Conservation (phyloP, 1,140 invertebrate species). For the Reticulitermes speratus region DNA sequence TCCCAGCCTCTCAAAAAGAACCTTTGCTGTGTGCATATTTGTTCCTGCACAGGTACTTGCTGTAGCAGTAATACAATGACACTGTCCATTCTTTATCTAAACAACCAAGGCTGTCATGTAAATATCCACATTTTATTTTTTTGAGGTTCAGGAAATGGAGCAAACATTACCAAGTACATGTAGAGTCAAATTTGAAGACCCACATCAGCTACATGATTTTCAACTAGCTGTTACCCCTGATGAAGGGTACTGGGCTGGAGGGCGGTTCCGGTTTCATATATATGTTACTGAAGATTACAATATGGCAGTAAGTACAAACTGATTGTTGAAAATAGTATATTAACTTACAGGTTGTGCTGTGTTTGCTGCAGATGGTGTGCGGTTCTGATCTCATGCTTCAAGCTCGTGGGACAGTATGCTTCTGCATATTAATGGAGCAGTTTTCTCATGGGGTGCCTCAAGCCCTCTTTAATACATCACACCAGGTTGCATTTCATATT, state of each 20-base stretch:
- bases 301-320: constrained; percentile 87
- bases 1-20: not conserved
- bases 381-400: not conserved
- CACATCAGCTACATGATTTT: constrained; percentile 80
- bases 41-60: not conserved
- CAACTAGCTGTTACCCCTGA: constrained; percentile 76
- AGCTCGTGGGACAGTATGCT: not conserved
- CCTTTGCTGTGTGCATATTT: not conserved
- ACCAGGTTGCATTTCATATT: too few species aligned
- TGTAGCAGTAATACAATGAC: not conserved
- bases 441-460: too few species aligned
- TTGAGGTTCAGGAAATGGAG: constrained; percentile 86
- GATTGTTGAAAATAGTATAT: not conserved
- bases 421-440: too few species aligned
- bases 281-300: constrained; percentile 91
- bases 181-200: constrained; percentile 76
- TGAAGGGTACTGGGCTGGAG: constrained; percentile 86
- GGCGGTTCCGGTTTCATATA: constrained; percentile 83
- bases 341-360: not conserved
- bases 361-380: not conserved
- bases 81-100: not conserved
- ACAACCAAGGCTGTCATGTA: too few species aligned
- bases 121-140: constrained; percentile 16
- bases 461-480: too few species aligned
- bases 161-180: constrained; percentile 79